phyloP scores from a whole-genome alignment of 2,888 invertebrate species.

The Holacanthella duospinosa region DNA sequence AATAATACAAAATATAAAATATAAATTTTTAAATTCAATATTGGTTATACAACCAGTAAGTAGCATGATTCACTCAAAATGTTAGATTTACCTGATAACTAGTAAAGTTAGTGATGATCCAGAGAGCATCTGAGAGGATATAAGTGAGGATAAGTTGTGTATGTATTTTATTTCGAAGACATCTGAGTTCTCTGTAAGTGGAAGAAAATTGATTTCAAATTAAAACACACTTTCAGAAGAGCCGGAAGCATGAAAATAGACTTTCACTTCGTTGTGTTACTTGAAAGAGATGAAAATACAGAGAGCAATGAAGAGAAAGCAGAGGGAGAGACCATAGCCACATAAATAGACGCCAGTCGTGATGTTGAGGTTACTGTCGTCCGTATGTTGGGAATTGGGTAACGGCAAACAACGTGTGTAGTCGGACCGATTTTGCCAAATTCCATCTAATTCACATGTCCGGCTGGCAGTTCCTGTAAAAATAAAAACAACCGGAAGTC shows the following conservation, averaged over 20 bases:
- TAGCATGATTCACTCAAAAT: too few species aligned
- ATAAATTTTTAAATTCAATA: too few species aligned
- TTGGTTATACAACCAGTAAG: too few species aligned
- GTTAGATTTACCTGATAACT: background rate
- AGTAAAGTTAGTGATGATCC: slow-evolving; percentile 56
- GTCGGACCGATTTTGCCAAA: slow-evolving; percentile 69
- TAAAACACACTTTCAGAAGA: background rate
- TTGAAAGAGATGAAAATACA: slow-evolving; percentile 81
- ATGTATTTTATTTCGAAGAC: slow-evolving; percentile 85
- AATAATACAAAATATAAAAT: background rate
- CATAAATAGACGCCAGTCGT: slow-evolving; percentile 63
- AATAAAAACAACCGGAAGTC: too few species aligned
- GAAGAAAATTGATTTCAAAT: background rate
- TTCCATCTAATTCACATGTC: slow-evolving; percentile 63
- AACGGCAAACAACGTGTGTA: slow-evolving; percentile 57
- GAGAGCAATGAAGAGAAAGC: slow-evolving; percentile 68
- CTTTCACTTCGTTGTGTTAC: slow-evolving; percentile 50
- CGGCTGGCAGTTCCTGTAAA: slow-evolving; percentile 70
- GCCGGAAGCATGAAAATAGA: too few species aligned
- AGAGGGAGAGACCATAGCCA: slow-evolving; percentile 71
- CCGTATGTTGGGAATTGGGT: slow-evolving; percentile 43
- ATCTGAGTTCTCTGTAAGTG: slow-evolving; percentile 73
- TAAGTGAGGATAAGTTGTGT: slow-evolving; percentile 89
- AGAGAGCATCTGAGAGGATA: slow-evolving; percentile 64
- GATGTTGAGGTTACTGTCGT: slow-evolving; percentile 47